These are phyloP conservation scores for Brachyistius frenatus DNA, from an alignment of 2,113 vertebrate genomes.

Conservation along the genomic window DNA sequence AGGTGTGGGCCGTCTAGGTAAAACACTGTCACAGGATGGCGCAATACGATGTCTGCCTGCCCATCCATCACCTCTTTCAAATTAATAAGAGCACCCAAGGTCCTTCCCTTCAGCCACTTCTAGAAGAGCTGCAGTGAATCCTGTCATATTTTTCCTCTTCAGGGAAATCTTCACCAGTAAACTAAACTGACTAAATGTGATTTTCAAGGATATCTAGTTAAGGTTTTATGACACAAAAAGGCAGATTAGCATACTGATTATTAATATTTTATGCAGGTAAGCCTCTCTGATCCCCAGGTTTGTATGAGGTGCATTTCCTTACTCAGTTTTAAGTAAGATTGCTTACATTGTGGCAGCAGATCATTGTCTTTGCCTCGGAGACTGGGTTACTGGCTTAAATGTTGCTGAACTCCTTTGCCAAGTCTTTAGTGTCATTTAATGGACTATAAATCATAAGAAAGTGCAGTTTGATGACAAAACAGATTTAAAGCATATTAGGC, in stretches of 20 bases:
- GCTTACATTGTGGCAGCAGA: constrained; percentile 29
- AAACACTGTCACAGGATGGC: constrained; percentile 20
- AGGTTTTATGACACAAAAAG: background rate
- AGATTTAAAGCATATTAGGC: constrained; percentile 57
- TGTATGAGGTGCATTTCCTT: background rate
- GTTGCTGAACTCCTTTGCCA: constrained; percentile 23
- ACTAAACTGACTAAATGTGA: constrained; percentile 18
- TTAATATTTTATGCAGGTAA: background rate
- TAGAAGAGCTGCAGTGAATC: constrained; percentile 19
- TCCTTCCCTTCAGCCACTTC: constrained; percentile 12
- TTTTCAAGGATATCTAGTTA: background rate
- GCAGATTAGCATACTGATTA: background rate
- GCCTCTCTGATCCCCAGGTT: background rate
- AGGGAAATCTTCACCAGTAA: constrained; percentile 29
- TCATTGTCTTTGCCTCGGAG: constrained; percentile 27
- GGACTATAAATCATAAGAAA: constrained; percentile 48
- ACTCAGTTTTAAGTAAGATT: constrained; percentile 16
- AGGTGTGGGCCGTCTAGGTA: constrained; percentile 22
- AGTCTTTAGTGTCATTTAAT: constrained; percentile 48
- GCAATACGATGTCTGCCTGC: constrained; percentile 19
- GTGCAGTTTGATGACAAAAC: constrained; percentile 48
- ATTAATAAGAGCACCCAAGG: constrained; percentile 28
- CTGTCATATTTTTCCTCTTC: constrained; percentile 13
- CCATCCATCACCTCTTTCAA: constrained; percentile 41
- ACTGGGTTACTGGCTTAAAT: constrained; percentile 17